These are phyloP conservation scores for Bemisia tabaci DNA, from an alignment of 1,140 invertebrate genomes.

Conservation along the genomic window DNA sequence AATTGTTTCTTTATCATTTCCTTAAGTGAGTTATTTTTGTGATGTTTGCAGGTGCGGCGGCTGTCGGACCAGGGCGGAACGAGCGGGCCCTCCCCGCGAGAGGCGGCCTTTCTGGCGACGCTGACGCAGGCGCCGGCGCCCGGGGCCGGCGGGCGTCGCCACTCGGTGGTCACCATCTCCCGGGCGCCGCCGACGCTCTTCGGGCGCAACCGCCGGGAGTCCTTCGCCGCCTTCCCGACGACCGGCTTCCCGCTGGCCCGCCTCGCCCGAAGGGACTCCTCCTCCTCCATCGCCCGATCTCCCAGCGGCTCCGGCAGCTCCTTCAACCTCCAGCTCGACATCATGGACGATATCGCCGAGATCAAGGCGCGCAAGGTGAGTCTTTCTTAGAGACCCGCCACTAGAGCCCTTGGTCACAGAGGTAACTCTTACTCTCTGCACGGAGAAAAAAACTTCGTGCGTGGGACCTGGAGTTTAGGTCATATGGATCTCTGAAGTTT, in stretches of 20 bases:
- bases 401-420: too few species aligned
- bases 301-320: slow-evolving; percentile 51
- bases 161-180: slow-evolving; percentile 71
- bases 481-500: too few species aligned
- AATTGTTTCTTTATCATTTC: too few species aligned
- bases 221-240: slow-evolving; percentile 54
- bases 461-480: too few species aligned
- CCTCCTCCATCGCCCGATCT: slow-evolving; percentile 21
- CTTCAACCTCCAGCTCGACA: slow-evolving; percentile 67
- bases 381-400: too few species aligned
- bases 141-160: slow-evolving; percentile 54
- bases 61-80: slow-evolving; percentile 61
- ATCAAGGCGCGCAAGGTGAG: slow-evolving; percentile 63
- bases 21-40: too few species aligned
- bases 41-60: slow-evolving; percentile 44
- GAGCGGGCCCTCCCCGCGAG: slow-evolving; percentile 43
- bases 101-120: slow-evolving; percentile 64
- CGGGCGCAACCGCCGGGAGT: slow-evolving; percentile 58
- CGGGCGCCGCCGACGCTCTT: slow-evolving; percentile 53
- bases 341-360: slow-evolving; percentile 65
- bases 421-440: too few species aligned
- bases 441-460: too few species aligned
- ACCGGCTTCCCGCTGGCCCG: slow-evolving; percentile 11
- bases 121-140: slow-evolving; percentile 52
- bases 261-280: slow-evolving; percentile 20